Base-by-base conservation (phyloP, 2,888 invertebrate species). In the Baronia brevicornis region DNA sequence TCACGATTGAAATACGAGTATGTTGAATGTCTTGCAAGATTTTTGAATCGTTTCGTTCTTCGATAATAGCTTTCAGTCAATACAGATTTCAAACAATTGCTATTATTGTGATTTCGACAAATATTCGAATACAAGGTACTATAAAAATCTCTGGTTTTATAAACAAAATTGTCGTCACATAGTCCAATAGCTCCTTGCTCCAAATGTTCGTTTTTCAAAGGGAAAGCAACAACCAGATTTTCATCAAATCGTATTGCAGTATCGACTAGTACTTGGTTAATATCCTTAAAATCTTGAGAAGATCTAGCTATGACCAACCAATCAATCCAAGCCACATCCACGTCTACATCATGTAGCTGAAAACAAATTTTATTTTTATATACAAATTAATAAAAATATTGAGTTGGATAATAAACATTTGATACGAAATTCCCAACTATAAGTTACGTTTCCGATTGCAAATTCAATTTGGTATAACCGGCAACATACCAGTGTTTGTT, bases 241-340 rank as follows among this genome's bases (percentile, higher is more conserved):
- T 80, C 77, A 40, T 84, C 79, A 33, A 77, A 84, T 0, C 77
- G 59, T 10, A 82, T 46, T 1, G 65, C 55, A 1, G 75, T 72
- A 5, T 51, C 52, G 36, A 79, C 79, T 4, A 82, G 47, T 31
- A 75, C 51, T 7, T 53, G 52, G 36, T 68, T 78, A 5, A 79
- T 56, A 7, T 48, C 36, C 28, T 51, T 51, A 18, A 68, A 59
- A 36, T 79, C 72, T 28, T 53, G 40, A 3, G 59, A 49, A 0
- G 73, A 67, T 45, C 60, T 55, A 1, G 66, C 48, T 10, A 60
- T 40, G 5, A 84, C 44, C 2, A 82, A 47, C 79, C 79, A 80
- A 42, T 84, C 84, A 39, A 61, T 71, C 2, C 72, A 61, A 2
- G 65, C 64, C 1, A 61, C 63, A 15, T 72, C 66, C 66, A 75